phyloP scores from a whole-genome alignment of 2,113 vertebrate species.

The Oceanites oceanicus region DNA sequence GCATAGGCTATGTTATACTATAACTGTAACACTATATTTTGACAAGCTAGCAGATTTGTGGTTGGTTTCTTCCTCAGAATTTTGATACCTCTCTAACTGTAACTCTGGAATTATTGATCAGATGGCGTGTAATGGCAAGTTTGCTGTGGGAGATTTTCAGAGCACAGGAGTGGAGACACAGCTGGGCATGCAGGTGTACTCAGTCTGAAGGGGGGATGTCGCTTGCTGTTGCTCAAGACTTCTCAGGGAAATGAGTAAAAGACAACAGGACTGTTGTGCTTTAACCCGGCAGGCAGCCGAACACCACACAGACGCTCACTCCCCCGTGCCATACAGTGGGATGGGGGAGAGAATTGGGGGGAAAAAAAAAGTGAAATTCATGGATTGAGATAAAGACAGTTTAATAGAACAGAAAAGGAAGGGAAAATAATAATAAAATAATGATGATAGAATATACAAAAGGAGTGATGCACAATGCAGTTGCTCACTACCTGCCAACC shows the following conservation, averaged over 20 bases:
- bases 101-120: background rate
- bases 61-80: background rate
- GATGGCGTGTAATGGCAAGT: background rate
- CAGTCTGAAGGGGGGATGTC: accelerated
- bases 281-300: too few relatives aligned
- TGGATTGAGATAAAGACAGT: too few relatives aligned
- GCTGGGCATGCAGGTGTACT: background rate
- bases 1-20: background rate
- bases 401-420: too few relatives aligned
- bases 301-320: too few relatives aligned
- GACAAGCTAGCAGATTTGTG: background rate
- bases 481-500: too few relatives aligned
- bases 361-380: too few relatives aligned
- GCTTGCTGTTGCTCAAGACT: background rate
- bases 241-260: background rate
- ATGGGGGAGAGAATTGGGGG: too few relatives aligned
- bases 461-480: too few relatives aligned
- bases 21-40: constrained; percentile 10
- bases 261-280: background rate
- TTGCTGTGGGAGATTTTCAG: background rate
- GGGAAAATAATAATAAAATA: too few relatives aligned
- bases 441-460: too few relatives aligned
- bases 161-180: background rate
- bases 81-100: background rate
- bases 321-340: too few relatives aligned